Conservation (phyloP, 2,797 vertebrate genomes). For the Coccyzus lansbergi region DNA sequence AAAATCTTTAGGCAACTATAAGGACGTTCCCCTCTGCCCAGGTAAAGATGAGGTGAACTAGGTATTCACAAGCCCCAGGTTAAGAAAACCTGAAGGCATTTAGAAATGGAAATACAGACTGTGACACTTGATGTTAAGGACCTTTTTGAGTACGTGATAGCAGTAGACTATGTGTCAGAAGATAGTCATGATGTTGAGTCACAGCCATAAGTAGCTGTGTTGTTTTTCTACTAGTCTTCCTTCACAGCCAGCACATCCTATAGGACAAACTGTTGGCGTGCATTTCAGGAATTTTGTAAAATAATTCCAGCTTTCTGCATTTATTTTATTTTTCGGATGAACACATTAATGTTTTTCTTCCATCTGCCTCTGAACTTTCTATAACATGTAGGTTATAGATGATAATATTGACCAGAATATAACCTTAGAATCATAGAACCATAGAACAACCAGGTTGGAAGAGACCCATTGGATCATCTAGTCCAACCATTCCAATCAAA, state of each 20-base stretch:
- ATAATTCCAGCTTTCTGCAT: neutral
- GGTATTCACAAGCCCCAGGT: neutral
- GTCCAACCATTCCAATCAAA: too few species aligned
- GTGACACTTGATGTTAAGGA: neutral
- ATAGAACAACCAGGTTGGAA: too few species aligned
- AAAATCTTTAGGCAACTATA: neutral
- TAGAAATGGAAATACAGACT: neutral
- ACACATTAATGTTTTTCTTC: neutral
- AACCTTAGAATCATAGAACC: too few species aligned
- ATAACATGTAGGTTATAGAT: neutral
- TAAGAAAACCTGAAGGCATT: neutral
- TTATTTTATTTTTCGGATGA: neutral
- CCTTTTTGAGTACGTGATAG: neutral
- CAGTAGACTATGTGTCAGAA: neutral
- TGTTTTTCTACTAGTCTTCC: neutral
- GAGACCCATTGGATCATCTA: too few species aligned
- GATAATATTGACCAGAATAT: neutral
- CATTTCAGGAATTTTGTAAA: neutral
- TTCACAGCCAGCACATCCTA: neutral
- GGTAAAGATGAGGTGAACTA: neutral
- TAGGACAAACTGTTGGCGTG: rapidly evolving
- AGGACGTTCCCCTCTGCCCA: neutral
- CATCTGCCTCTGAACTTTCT: neutral
- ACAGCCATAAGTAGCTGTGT: neutral
- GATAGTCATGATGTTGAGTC: neutral